Evolutionary conservation across 2,113 vertebrate genomes (phyloP).

Genomic region (Pollimyrus isidori): DNA sequence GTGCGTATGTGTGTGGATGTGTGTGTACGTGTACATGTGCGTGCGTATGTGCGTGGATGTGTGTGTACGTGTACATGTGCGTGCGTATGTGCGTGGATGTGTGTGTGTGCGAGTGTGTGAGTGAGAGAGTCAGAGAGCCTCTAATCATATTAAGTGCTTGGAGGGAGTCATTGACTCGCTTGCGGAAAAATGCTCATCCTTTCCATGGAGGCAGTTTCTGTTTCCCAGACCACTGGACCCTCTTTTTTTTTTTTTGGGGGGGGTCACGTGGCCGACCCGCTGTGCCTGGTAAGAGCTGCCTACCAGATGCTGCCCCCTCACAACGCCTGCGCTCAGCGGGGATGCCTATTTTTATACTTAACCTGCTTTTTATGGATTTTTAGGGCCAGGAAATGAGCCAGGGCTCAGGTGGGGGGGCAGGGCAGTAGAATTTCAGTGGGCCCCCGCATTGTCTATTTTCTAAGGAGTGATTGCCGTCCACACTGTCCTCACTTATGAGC

Average conservation of each 20-base stretch:
- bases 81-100: not conserved
- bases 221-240: slow-evolving; percentile 55
- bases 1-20: not conserved
- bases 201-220: slow-evolving; percentile 52
- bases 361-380: not conserved
- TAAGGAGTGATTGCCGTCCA: not conserved
- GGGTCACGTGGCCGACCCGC: slow-evolving; percentile 35
- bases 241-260: slow-evolving; percentile 63
- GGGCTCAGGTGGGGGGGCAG: not conserved
- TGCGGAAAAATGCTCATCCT: slow-evolving; percentile 25
- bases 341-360: not conserved
- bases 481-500: not conserved
- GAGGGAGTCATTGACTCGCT: slow-evolving; percentile 37
- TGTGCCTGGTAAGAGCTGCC: not conserved
- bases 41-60: too few species aligned
- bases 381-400: not conserved
- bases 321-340: not conserved
- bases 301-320: not conserved
- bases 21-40: slow-evolving; percentile 19
- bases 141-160: slow-evolving; percentile 54
- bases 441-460: not conserved
- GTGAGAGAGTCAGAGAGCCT: not conserved
- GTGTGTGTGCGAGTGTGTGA: not conserved
- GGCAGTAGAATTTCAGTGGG: not conserved
- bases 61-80: too few species aligned